A percentile compares a stretch with the other conserved stretches of the same genome.
These are phyloP conservation scores for Vidua chalybeata DNA, from an alignment of 2,113 vertebrate genomes.

Conservation along the genomic window DNA sequence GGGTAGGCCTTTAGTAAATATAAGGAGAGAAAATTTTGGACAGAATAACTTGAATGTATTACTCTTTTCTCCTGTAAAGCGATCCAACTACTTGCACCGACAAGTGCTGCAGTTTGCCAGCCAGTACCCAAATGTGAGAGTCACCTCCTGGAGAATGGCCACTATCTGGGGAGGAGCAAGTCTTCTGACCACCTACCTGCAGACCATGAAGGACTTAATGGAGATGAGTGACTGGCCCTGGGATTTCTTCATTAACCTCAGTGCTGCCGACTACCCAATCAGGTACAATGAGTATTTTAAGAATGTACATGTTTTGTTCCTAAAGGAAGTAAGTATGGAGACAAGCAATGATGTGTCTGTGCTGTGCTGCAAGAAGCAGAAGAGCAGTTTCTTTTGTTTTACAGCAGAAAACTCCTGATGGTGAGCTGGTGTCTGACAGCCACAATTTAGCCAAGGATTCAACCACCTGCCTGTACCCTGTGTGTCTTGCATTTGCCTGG, in stretches of 20 bases:
- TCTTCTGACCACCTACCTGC: conserved; percentile 93
- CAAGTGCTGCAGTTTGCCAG: conserved; percentile 85
- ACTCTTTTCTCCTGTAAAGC: conserved; percentile 74
- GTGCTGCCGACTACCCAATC: conserved; percentile 96
- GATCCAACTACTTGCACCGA: conserved; percentile 93
- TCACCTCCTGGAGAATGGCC: conserved; percentile 96
- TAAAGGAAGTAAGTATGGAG: neutral
- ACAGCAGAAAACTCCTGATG: neutral
- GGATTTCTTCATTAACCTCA: conserved; percentile 99
- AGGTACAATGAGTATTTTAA: conserved; percentile 73
- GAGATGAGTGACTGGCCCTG: conserved; percentile 95
- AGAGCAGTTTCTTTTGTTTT: neutral
- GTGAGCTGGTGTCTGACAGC: neutral
- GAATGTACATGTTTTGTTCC: neutral
- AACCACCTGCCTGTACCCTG: neutral
- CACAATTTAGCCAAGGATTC: neutral
- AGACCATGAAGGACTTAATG: conserved; percentile 92
- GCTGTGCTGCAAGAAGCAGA: neutral
- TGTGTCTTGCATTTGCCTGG: neutral
- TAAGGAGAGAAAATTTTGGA: neutral
- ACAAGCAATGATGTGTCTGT: rapidly evolving
- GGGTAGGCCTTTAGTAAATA: neutral
- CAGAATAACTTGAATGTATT: conserved; percentile 8
- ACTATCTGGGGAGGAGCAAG: conserved; percentile 99
- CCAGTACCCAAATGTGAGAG: conserved; percentile 89